phyloP scores from a whole-genome alignment of 2,888 invertebrate species.

The Drosophila longiperda region DNA sequence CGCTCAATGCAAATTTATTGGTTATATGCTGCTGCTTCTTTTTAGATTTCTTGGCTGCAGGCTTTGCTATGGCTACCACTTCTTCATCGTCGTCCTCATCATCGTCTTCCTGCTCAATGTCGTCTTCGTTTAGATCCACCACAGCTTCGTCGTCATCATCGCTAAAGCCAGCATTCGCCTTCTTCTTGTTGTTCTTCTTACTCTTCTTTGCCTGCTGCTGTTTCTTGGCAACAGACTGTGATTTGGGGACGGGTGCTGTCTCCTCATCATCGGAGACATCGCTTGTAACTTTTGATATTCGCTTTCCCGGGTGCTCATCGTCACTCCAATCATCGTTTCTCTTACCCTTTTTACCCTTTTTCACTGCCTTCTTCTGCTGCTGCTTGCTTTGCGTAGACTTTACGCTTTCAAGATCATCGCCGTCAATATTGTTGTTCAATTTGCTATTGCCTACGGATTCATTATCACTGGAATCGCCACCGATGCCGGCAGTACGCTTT shows the following conservation, averaged over 20 bases:
- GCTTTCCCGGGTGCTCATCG: slow-evolving; percentile 70
- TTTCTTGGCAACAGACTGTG: slow-evolving; percentile 54
- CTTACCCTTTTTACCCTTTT: slow-evolving; percentile 85
- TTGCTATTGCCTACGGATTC: slow-evolving; percentile 77
- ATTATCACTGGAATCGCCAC: slow-evolving; percentile 86
- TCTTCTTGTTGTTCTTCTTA: slow-evolving; percentile 81
- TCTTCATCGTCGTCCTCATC: slow-evolving; percentile 50
- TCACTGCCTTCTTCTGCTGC: slow-evolving; percentile 74
- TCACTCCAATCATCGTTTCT: slow-evolving; percentile 86
- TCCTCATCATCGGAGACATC: slow-evolving; percentile 51
- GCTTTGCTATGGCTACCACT: slow-evolving; percentile 46
- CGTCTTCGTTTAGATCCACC: slow-evolving; percentile 41
- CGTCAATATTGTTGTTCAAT: slow-evolving; percentile 60
- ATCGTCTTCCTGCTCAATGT: slow-evolving; percentile 11
- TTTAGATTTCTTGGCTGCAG: slow-evolving; percentile 77
- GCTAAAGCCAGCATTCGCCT: slow-evolving; percentile 65
- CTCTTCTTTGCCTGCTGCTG: slow-evolving; percentile 67
- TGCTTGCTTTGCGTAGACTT: slow-evolving; percentile 68
- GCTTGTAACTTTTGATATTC: slow-evolving; percentile 26
- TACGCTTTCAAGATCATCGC: slow-evolving; percentile 82
- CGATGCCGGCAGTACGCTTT: slow-evolving; percentile 84
- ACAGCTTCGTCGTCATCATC: slow-evolving; percentile 74
- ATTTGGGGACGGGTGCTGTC: slow-evolving; percentile 23
- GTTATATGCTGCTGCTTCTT: slow-evolving; percentile 79
- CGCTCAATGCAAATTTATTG: slow-evolving; percentile 62